Percentiles rank a stretch among this genome's conserved stretches.
These are phyloP conservation scores for Metallyticus violacea DNA, from an alignment of 2,888 invertebrate genomes.

Conservation along the genomic window DNA sequence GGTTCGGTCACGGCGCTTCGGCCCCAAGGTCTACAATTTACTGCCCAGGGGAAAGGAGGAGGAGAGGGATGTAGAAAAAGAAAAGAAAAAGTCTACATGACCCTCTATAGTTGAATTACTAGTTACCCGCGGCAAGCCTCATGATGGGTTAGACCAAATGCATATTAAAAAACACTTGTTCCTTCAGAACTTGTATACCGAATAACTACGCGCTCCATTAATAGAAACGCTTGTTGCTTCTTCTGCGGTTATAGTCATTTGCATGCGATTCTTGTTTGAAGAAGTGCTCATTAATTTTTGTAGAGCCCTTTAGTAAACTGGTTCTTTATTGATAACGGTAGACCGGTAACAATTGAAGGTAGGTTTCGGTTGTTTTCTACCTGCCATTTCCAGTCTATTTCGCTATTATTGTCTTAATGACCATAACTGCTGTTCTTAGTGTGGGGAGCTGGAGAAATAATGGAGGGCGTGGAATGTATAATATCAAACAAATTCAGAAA, in stretches of 20 bases:
- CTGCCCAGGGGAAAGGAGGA: neutral
- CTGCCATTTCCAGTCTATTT: no score
- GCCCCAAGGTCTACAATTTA: neutral
- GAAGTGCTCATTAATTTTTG: neutral
- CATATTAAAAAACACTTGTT: neutral
- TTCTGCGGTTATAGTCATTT: neutral
- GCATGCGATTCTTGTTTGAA: neutral
- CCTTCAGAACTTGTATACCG: neutral
- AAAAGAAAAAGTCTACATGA: neutral
- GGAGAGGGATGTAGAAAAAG: no score
- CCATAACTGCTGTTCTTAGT: no score
- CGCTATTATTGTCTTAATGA: no score
- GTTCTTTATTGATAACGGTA: neutral
- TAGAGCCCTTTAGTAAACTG: neutral
- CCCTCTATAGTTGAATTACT: neutral
- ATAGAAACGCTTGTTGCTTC: neutral
- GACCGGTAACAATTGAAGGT: neutral
- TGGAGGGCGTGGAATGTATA: no score
- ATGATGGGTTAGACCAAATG: neutral
- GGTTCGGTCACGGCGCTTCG: neutral
- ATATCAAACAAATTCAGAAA: no score
- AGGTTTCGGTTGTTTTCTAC: no score
- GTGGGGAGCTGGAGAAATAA: no score
- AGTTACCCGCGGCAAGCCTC: neutral
- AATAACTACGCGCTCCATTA: neutral